Base-by-base conservation (phyloP, 2,888 invertebrate species). In the Bhutanitis thaidina region DNA sequence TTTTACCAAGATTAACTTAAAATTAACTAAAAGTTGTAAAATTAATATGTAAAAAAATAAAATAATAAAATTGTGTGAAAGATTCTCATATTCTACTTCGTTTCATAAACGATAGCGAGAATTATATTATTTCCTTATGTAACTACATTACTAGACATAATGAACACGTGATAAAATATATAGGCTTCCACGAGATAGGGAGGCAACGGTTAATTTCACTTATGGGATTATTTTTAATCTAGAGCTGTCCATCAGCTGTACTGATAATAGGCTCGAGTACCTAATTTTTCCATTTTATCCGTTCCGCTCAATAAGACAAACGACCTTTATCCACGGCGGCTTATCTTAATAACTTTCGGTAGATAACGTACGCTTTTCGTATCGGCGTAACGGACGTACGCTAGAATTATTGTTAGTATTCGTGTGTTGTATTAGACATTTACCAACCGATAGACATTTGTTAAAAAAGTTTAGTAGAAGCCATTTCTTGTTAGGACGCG, bases 331-430 rank as follows among this genome's bases (percentile, higher is more conserved):
- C 77, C 77, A 72, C 75, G 73, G 71, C 69, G 68, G 80, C 80
- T 85, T 86, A 88, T 87, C 88, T 86, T 81, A 84, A 87, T 86
- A 87, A 79, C 82, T 80, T 81, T 73, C 74, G 74, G 69, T 66
- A 79, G 83, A 85, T 88, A 86, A 76, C 71, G 67, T 67, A 39
- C 52, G 47, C 41, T 52, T 46, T 38, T 47, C 43, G 37, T 43
- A 48, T 29, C 34, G 34, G 7, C 34, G 47, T 43, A 34, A 43
- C 37, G 38, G 47, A 52, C 41, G 20, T 15, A 43, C 41, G 41
- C 52, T 37, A 41, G 25, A 43, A 39, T 52, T 14, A 47, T 47
- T 52, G 38, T 29, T 27, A 16, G 43, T 34, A 13, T 43, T 39
- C 16, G 27, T 39, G 32, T 10, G 34, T 34, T 34, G n/a, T 50